Percentiles rank a stretch among this genome's conserved stretches.
phyloP scores from a whole-genome alignment of 1,140 invertebrate genomes.

The Tetramorium parvispinum region DNA sequence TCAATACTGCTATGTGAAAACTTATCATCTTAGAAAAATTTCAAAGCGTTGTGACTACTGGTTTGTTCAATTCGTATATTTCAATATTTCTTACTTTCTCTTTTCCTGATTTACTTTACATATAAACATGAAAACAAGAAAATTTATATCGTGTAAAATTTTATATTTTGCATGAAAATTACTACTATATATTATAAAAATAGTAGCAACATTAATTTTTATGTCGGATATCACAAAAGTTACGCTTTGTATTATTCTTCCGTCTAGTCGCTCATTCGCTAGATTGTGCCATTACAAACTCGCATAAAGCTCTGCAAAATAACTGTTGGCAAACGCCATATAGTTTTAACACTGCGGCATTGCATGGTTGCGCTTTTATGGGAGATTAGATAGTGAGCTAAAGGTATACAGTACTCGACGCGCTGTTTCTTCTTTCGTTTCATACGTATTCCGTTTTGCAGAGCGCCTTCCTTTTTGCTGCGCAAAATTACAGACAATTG shows the following conservation, averaged over 20 bases:
- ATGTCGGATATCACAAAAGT: neutral
- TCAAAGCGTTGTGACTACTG: too few species aligned
- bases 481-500: conserved; percentile 14
- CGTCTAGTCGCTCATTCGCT: neutral
- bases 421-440: conserved; percentile 12
- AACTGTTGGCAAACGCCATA: neutral
- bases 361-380: neutral
- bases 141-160: neutral
- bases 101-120: neutral
- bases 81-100: too few species aligned
- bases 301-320: conserved; percentile 34
- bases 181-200: neutral
- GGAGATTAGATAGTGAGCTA: conserved; percentile 20
- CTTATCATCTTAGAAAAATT: too few species aligned
- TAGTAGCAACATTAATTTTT: neutral
- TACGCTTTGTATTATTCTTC: neutral
- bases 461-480: neutral
- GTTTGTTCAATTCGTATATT: too few species aligned
- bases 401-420: neutral
- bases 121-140: neutral
- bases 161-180: neutral
- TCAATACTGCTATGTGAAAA: too few species aligned
- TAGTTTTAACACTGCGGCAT: neutral
- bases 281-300: conserved; percentile 32
- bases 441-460: conserved; percentile 26